Evolutionary conservation across 2,888 invertebrate genomes (phyloP).

Genomic region (Tenthredo notha): DNA sequence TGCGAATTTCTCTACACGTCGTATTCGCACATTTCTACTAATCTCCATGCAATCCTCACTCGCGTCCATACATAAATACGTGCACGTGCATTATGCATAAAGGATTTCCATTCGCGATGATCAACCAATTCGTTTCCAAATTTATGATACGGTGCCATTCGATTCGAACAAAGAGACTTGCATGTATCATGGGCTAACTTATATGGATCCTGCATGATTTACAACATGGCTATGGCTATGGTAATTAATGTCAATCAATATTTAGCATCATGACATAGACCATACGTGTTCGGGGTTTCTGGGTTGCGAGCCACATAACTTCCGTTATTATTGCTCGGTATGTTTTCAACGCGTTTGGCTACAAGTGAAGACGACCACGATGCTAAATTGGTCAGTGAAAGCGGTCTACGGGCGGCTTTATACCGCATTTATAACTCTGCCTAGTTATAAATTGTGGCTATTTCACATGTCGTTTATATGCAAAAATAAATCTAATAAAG

Average conservation of each 20-base stretch:
- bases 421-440: conserved; percentile 8
- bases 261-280: conserved; percentile 19
- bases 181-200: neutral
- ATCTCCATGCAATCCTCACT: conserved; percentile 13
- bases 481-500: neutral
- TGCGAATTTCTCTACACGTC: neutral
- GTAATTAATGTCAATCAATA: conserved; percentile 41
- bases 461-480: neutral
- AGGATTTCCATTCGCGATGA: neutral
- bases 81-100: neutral
- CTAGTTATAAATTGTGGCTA: conserved; percentile 6
- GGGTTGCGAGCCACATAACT: conserved; percentile 73
- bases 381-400: conserved; percentile 52
- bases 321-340: conserved; percentile 67
- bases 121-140: neutral
- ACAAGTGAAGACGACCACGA: conserved; percentile 51
- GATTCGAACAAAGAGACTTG: conserved; percentile 7
- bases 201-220: neutral
- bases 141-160: conserved; percentile 32
- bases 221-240: neutral
- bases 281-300: conserved; percentile 71
- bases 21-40: neutral
- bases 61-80: neutral
- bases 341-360: conserved; percentile 48
- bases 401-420: conserved; percentile 41